phyloP scores from a whole-genome alignment of 2,113 vertebrate species.

The Dromas ardeola region DNA sequence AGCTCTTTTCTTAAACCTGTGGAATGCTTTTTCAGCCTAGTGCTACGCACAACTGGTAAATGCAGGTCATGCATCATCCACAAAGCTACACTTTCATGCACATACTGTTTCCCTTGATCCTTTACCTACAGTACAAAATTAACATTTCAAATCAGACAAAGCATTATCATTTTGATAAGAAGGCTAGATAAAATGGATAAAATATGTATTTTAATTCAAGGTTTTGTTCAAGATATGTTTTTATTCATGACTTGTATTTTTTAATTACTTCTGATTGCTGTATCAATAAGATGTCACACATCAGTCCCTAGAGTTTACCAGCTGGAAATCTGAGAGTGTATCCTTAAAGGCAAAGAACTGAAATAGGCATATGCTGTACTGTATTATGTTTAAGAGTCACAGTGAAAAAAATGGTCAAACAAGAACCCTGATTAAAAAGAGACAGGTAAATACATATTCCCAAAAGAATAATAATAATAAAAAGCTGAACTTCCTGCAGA shows the following conservation, averaged over 20 bases:
- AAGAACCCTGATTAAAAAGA: background rate
- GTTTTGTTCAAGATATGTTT: background rate
- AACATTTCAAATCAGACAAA: background rate
- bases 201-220: background rate
- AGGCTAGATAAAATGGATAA: background rate
- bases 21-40: background rate
- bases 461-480: background rate
- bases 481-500: background rate
- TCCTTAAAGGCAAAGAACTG: background rate
- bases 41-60: background rate
- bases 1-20: accelerated
- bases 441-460: background rate
- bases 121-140: background rate
- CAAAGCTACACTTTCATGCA: background rate
- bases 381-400: background rate
- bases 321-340: background rate
- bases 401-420: background rate
- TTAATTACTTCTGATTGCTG: background rate
- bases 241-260: background rate
- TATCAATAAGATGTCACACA: background rate
- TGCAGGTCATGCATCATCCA: background rate
- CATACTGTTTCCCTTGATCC: background rate
- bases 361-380: background rate
- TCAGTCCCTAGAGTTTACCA: background rate
- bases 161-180: background rate